Conservation (phyloP, 2,888 invertebrate species). For the Flexamia atlantica region DNA sequence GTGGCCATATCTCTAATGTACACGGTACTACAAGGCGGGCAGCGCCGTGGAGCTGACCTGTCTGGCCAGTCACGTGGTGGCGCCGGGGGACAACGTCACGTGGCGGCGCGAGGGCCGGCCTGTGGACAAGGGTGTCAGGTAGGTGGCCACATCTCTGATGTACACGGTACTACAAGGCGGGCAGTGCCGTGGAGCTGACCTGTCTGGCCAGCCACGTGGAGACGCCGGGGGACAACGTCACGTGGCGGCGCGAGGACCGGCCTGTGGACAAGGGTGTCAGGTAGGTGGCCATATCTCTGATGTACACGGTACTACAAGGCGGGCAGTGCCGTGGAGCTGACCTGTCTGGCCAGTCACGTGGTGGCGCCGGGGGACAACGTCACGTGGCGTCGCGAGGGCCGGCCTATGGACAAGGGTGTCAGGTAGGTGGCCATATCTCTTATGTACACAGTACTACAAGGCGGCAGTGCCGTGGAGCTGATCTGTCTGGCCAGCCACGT, state of each 20-base stretch:
- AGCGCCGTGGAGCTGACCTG: slow-evolving; percentile 77
- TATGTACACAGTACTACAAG: no score
- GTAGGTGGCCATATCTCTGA: slow-evolving; percentile 75
- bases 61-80: slow-evolving; percentile 75
- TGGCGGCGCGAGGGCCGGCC: slow-evolving; percentile 78
- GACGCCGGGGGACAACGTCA: slow-evolving; percentile 76
- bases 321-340: slow-evolving; percentile 73
- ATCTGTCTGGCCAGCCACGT: slow-evolving; percentile 76
- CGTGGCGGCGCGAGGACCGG: slow-evolving; percentile 76
- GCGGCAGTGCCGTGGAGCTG: slow-evolving; percentile 73
- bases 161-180: slow-evolving; percentile 77
- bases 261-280: slow-evolving; percentile 77
- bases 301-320: slow-evolving; percentile 80
- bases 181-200: slow-evolving; percentile 76
- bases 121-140: slow-evolving; percentile 73
- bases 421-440: slow-evolving; percentile 64
- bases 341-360: slow-evolving; percentile 63
- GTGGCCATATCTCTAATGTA: no score
- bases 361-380: slow-evolving; percentile 70
- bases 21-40: slow-evolving; percentile 74
- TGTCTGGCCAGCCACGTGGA: slow-evolving; percentile 76
- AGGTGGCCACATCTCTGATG: no score
- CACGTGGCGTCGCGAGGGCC: slow-evolving; percentile 77
- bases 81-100: slow-evolving; percentile 75
- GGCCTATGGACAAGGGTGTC: no score